A percentile compares a stretch with the other conserved stretches of the same genome.
phyloP scores from a whole-genome alignment of 1,140 invertebrate species.

The Heterodera schachtii region DNA sequence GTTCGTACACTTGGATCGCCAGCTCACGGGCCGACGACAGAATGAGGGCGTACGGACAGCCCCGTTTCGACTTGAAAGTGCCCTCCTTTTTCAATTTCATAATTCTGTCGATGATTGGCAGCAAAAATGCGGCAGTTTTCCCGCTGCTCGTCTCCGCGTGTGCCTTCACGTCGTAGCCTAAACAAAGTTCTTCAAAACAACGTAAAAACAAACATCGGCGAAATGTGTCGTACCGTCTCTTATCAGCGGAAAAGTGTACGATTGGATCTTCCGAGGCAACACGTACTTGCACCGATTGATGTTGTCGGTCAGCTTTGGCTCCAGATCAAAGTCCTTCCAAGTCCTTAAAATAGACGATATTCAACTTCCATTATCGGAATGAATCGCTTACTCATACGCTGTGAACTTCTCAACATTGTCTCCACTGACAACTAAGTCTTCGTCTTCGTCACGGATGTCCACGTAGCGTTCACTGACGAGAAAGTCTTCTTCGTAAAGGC shows the following conservation, averaged over 20 bases:
- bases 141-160: slow-evolving; percentile 71
- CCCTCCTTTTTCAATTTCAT: slow-evolving; percentile 78
- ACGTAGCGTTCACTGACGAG: slow-evolving; percentile 17
- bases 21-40: slow-evolving; percentile 93
- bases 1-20: slow-evolving; percentile 93
- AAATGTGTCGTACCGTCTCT: slow-evolving; percentile 33
- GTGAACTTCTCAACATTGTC: neutral
- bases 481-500: slow-evolving; percentile 38
- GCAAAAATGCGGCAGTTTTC: slow-evolving; percentile 93
- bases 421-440: slow-evolving; percentile 30
- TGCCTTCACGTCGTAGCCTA: slow-evolving; percentile 55
- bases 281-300: slow-evolving; percentile 32
- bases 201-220: neutral
- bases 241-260: slow-evolving; percentile 38
- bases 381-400: slow-evolving; percentile 13
- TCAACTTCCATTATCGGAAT: neutral
- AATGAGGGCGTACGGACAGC: slow-evolving; percentile 86
- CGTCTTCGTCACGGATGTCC: slow-evolving; percentile 36
- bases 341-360: slow-evolving; percentile 20
- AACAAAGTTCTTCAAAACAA: neutral
- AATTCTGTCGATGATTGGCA: slow-evolving; percentile 93
- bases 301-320: slow-evolving; percentile 31
- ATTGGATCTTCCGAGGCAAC: slow-evolving; percentile 38
- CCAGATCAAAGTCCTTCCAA: slow-evolving; percentile 31
- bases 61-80: slow-evolving; percentile 74